These are phyloP conservation scores for Shargacucullia verbasci DNA, from an alignment of 2,888 invertebrate species.

Conservation along the genomic window DNA sequence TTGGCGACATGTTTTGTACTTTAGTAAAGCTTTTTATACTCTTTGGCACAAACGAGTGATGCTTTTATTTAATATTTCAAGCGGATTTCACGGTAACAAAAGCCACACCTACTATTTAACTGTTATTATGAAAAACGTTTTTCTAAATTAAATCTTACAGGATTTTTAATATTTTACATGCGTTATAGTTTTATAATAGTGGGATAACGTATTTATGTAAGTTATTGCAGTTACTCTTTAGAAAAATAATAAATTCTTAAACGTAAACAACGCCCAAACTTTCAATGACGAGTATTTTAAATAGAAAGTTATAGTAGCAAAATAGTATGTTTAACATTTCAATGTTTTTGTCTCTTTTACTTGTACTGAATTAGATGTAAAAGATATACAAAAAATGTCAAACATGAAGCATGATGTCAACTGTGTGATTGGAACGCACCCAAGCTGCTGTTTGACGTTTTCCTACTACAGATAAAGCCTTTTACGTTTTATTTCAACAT, in stretches of 20 bases:
- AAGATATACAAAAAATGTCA: too few relatives aligned
- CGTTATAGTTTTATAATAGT: background rate
- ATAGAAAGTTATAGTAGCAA: conserved; percentile 7
- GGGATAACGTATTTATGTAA: background rate
- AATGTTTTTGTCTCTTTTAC: background rate
- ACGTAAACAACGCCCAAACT: conserved; percentile 24
- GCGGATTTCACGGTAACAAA: conserved; percentile 2
- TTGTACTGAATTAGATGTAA: too few relatives aligned
- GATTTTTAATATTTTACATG: background rate
- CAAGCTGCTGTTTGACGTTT: too few relatives aligned
- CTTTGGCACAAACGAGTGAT: background rate
- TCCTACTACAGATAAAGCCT: too few relatives aligned
- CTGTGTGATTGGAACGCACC: too few relatives aligned
- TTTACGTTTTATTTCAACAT: too few relatives aligned
- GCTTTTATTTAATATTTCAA: background rate
- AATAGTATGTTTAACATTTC: background rate
- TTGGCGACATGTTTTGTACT: conserved; percentile 76
- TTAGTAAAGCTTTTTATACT: background rate
- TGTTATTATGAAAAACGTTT: conserved; percentile 32
- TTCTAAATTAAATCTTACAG: conserved; percentile 27
- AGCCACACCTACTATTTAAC: conserved; percentile 60
- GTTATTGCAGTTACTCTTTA: background rate
- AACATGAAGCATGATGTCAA: background rate
- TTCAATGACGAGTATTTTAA: conserved; percentile 23
- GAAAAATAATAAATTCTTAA: background rate